Evolutionary conservation across 2,797 vertebrate species (phyloP).

Genomic region (Hydrocynus forskahlii): DNA sequence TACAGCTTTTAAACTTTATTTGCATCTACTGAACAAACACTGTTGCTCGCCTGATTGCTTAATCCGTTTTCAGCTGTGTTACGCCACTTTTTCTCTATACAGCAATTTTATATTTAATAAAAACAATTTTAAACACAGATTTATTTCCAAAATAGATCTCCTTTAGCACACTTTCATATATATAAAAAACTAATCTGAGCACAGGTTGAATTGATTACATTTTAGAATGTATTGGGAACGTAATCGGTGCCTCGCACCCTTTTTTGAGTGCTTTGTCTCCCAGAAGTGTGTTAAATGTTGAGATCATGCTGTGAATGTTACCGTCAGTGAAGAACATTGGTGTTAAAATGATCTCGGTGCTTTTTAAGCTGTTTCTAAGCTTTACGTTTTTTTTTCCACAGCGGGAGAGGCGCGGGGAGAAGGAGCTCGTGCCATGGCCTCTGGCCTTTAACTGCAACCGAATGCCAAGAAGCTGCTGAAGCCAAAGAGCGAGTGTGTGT

Average conservation of each 20-base stretch:
- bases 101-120: too few relatives aligned
- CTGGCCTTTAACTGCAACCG: conserved; percentile 62
- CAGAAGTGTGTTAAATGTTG: background rate
- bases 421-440: conserved; percentile 68
- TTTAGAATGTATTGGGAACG: background rate
- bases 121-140: too few relatives aligned
- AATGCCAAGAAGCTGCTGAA: conserved; percentile 60
- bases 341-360: background rate
- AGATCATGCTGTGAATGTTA: too few relatives aligned
- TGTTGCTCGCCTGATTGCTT: too few relatives aligned
- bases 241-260: background rate
- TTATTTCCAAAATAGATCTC: too few relatives aligned
- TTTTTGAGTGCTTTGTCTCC: background rate
- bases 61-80: too few relatives aligned
- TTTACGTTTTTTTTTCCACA: background rate
- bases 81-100: too few relatives aligned
- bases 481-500: conserved; percentile 2
- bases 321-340: background rate
- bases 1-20: too few relatives aligned
- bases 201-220: too few relatives aligned
- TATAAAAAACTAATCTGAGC: too few relatives aligned
- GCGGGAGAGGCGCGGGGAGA: conserved; percentile 37
- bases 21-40: too few relatives aligned
- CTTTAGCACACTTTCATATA: too few relatives aligned
- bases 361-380: background rate